Evolutionary conservation across 2,113 vertebrate genomes (phyloP), one percentile per base, ranked within the genome.

Genomic region (Crocuta crocuta): DNA sequence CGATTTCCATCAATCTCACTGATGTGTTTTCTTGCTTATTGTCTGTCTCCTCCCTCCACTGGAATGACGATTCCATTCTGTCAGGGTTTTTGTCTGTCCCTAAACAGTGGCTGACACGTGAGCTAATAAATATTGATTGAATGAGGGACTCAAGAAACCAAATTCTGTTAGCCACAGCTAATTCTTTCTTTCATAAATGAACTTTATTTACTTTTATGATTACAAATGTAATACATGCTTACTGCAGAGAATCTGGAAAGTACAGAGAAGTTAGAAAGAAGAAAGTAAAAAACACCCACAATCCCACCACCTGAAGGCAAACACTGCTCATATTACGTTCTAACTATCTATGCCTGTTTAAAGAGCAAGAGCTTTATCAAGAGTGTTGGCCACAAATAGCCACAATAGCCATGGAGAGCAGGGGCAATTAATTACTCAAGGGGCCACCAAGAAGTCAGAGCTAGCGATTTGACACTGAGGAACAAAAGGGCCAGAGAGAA

Each of bases 171-270:
- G 58, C 43, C 78, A 95, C 7, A 43, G 26, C 93, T 71, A 83
- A 89, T 88, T 95, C 7, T 78, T 87, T 97, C 96, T 96, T 97
- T 92, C 79, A n/a, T 87, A 98, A 96, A 90, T 96, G 92, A 92
- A 86, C 53, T 98, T 98, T 98, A 98, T 98, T 98, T 95, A 50
- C 35, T 82, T 96, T 96, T 96, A 96, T 28, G 84, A 85, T 95
- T 96, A 97, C 88, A 98, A 97, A 98, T 96, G 94, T 78, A 95
- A 58, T 92, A 92, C 97, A 97, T 92, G 95, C 95, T 98, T 94
- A 95, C 89, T 94, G 33, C 80, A 87, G 92, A 94, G 90, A 97
- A 95, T 94, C 94, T 97, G 80, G 80, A 97, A 98, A 97, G 80
- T 94, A 96, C 79, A 98, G 83, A 95, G 79, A 96, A 76, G 33